Evolutionary conservation across 2,888 invertebrate genomes (phyloP).

Genomic region (Tenthredo mesomela): DNA sequence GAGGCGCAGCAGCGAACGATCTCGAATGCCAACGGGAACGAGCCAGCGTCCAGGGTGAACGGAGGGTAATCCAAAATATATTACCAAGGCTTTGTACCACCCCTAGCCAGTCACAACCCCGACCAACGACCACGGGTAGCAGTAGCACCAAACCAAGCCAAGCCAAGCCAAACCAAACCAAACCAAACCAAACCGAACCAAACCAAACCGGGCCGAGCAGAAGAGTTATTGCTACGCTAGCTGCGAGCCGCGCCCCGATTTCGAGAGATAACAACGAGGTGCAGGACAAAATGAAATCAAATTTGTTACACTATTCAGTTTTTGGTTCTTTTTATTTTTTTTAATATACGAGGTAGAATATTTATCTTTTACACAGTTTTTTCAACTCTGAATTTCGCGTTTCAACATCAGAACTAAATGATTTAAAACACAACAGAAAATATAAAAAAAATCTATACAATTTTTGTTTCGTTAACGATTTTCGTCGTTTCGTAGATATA

Average conservation of each 20-base stretch:
- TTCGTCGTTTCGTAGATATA: too few species aligned
- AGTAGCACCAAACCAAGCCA: conserved; percentile 1
- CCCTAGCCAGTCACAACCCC: conserved; percentile 27
- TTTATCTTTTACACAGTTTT: background rate
- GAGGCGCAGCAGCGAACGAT: conserved; percentile 1
- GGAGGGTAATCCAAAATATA: conserved; percentile 70
- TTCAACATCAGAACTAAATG: background rate
- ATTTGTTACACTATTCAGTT: conserved; percentile 37
- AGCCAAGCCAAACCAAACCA: background rate
- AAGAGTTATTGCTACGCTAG: conserved; percentile 50
- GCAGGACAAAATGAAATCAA: conserved; percentile 46
- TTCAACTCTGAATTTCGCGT: background rate
- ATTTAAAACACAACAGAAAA: background rate
- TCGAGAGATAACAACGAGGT: conserved; percentile 39
- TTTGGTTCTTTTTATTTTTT: background rate
- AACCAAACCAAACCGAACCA: conserved; percentile 1
- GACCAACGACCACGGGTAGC: conserved; percentile 27
- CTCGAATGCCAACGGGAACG: conserved; percentile 45
- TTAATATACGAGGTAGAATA: background rate
- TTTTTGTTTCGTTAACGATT: background rate
- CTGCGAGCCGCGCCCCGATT: conserved; percentile 39
- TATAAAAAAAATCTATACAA: background rate
- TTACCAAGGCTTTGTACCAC: conserved; percentile 73
- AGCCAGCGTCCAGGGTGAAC: conserved; percentile 31
- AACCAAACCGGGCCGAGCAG: conserved; percentile 18